Base-by-base conservation (phyloP, 2,797 vertebrate species). In the Sarcophilus harrisii region DNA sequence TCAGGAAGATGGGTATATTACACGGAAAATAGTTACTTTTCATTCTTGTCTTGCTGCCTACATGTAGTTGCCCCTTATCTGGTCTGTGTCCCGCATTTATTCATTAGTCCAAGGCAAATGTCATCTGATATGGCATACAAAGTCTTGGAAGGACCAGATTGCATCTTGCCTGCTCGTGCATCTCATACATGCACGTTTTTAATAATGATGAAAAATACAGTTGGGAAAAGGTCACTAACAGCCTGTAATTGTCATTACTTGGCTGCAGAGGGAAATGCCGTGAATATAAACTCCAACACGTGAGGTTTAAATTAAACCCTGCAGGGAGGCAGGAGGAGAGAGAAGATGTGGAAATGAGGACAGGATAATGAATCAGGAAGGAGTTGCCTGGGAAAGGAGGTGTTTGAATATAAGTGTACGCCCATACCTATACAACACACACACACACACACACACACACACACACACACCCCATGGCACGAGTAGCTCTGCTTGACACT, bases 211-310 rank as follows among this genome's bases (percentile, higher is more conserved):
- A 94, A 57, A 94, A 94, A 30, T 59, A 6, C 90, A 93, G 59
- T 13, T 8, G 27, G 18, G 38, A 24, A 92, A 95, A n/a, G 30
- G 32, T 58, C 90, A 38, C 18, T 81, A 95, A 57, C 29, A 93
- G 93, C 6, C 52, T 38, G 54, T 28, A 91, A 92, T 12, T 38
- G 73, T 45, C 30, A 91, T 58, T 38, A 58, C 90, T 52, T 87
- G 93, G 93, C 95, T 57, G 92, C 3, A 58, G 54, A 96, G 91
- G 59, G 55, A 92, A 92, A 95, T 94, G 13, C 57, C 59, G 54
- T 58, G 54, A 57, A 91, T 38, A 92, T 49, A 52, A 91, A 93
- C 38, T 24, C 28, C 57, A 94, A 58, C 18, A 11, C 9, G 9
- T 8, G 1, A 45, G 10, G 92, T 58, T 94, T 66, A 90, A 90